Evolutionary conservation across 2,113 vertebrate genomes (phyloP).

Genomic region (Colinus virginianus): DNA sequence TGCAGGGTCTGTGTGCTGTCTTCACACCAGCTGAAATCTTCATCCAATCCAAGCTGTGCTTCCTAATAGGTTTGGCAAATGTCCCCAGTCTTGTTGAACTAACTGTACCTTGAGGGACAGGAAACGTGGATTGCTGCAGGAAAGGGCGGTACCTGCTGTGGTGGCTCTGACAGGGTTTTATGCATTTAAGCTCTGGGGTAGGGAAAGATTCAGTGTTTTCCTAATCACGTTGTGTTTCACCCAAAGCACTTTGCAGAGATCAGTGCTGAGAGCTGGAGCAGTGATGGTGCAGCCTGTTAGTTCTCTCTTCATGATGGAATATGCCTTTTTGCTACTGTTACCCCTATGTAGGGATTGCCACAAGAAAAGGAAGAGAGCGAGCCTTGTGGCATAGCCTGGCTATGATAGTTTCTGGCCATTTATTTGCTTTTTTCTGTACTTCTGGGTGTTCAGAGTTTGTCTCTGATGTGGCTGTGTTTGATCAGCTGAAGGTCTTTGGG

Average conservation of each 20-base stretch:
- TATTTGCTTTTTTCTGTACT: not conserved
- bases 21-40: not conserved
- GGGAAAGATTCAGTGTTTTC: not conserved
- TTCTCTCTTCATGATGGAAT: not conserved
- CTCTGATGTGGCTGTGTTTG: not conserved
- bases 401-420: not conserved
- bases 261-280: not conserved
- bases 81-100: not conserved
- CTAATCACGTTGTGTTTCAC: not conserved
- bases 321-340: not conserved
- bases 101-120: not conserved
- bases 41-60: not conserved
- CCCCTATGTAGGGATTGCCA: not conserved
- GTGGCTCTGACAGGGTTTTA: not conserved
- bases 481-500: not conserved
- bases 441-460: not conserved
- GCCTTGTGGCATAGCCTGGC: not conserved
- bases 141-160: conserved; percentile 9
- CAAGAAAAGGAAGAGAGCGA: not conserved
- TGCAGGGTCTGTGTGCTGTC: not conserved
- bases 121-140: conserved; percentile 44
- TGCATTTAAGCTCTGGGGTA: not conserved
- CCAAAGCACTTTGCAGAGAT: not conserved
- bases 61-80: conserved; percentile 21
- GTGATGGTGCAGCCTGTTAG: not conserved